Conservation (phyloP, 2,113 vertebrate genomes). For the Sapayoa aenigma region DNA sequence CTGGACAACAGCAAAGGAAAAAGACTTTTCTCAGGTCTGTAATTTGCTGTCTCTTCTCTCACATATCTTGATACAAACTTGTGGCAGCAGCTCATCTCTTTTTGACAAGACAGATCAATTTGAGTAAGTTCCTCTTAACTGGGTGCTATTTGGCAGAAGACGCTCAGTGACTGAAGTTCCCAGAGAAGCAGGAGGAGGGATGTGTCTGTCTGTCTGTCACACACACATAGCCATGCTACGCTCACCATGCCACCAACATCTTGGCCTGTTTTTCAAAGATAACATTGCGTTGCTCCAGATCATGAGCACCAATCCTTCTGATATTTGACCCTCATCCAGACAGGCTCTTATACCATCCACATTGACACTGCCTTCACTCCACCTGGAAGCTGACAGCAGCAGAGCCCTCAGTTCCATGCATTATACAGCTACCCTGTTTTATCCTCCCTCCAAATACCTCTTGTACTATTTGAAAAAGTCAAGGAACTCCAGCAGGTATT, state of each 20-base stretch:
- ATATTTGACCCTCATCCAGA: background rate
- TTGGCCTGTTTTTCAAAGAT: background rate
- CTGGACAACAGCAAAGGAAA: background rate
- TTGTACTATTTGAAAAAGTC: background rate
- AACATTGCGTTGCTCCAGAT: background rate
- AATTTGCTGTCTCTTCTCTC: background rate
- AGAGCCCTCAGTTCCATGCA: background rate
- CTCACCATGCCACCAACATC: background rate
- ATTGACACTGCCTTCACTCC: background rate
- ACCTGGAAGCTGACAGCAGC: background rate
- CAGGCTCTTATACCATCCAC: background rate
- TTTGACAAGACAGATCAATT: background rate
- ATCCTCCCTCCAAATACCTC: background rate
- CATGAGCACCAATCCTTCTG: rapidly evolving
- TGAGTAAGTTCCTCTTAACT: background rate
- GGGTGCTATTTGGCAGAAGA: background rate
- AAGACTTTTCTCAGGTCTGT: background rate
- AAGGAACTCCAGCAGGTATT: background rate
- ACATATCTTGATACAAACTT: background rate
- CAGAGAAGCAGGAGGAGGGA: background rate
- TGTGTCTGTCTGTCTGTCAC: background rate
- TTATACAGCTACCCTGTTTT: background rate
- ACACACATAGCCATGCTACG: background rate
- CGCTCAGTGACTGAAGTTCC: background rate
- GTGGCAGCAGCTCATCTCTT: background rate